Conservation (phyloP, 2,888 invertebrate species). For the Morpho deidamia region DNA sequence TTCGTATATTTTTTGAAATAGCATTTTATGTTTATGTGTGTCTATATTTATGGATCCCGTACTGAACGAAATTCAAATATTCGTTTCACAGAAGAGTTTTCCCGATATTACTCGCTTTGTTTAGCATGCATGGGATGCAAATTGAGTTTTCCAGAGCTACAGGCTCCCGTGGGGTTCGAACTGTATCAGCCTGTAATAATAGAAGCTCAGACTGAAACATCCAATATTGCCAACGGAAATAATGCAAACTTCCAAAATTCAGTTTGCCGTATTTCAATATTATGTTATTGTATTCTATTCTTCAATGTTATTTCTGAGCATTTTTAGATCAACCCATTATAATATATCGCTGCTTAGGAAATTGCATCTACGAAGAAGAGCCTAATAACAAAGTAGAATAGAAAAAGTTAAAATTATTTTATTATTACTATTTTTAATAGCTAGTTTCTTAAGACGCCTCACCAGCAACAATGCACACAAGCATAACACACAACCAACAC, state of each 20-base stretch:
- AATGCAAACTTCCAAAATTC: constrained; percentile 4
- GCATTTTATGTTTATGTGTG: not conserved
- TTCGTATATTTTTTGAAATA: too few relatives aligned
- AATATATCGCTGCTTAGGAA: too few relatives aligned
- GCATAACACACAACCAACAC: too few relatives aligned
- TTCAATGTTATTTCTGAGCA: not conserved
- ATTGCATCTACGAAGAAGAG: too few relatives aligned
- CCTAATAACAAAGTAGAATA: too few relatives aligned
- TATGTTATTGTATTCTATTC: too few relatives aligned
- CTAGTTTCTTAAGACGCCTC: too few relatives aligned
- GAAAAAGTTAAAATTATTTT: too few relatives aligned
- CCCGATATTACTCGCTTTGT: constrained; percentile 20
- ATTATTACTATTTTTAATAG: too few relatives aligned
- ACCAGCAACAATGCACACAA: too few relatives aligned
- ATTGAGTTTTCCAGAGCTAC: constrained; percentile 23
- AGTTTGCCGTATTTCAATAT: not conserved
- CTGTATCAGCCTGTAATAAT: constrained; percentile 13
- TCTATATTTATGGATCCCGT: not conserved
- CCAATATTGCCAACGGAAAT: constrained; percentile 6
- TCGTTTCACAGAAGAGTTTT: constrained; percentile 1
- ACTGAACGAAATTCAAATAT: not conserved
- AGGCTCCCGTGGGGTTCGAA: constrained; percentile 2
- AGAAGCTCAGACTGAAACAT: constrained; percentile 5
- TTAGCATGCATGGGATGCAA: constrained; percentile 42
- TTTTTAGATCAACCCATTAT: too few relatives aligned